Evolutionary conservation across 2,797 vertebrate genomes (phyloP), one percentile per base, ranked within the genome.

Genomic region (Toxotes lorentzi): DNA sequence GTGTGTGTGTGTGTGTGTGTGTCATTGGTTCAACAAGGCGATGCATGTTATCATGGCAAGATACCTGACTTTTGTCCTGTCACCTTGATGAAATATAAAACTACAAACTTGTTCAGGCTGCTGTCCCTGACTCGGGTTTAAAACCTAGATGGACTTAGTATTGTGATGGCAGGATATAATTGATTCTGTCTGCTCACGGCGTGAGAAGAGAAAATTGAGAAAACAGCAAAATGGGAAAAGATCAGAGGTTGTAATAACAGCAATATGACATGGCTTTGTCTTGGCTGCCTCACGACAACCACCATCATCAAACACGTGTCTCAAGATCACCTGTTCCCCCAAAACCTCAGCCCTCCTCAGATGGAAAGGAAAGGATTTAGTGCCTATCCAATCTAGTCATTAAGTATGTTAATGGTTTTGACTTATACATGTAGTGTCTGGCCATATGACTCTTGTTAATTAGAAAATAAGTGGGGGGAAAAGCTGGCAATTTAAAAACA

Each of bases 51-150:
- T 48, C 51, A 79, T 45, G 45, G 73, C n/a, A 17, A 65, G 65
- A 73, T 83, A 78, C 51, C 71, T 78, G 11, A 30, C 53, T 59
- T 24, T 63, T 51, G 59, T 66, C 56, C 47, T 45, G 19, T 70
- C 77, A 75, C 70, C 47, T 82, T 70, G 78, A 84, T 90, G 60
- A 89, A 91, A 91, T 91, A 70, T 83, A 73, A 82, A 93, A 87
- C 84, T 81, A 81, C 51, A 71, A 68, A 86, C 61, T 65, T 85
- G 72, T 83, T 88, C 76, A 48, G 5, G 16, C 64, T 75, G 53
- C 79, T 68, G 66, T 79, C 68, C 64, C 34, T 73, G 40, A 51
- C 14, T 6, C 17, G n/a, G 53, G 67, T 63, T 82, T 86, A 86
- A 84, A 88, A 84, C 70, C 66, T 70, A 32, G 62, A 83, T 65